Percentiles rank a stretch among this genome's conserved stretches.
phyloP scores from a whole-genome alignment of 2,888 invertebrate genomes.

The Caenorhabditis panamensis region DNA sequence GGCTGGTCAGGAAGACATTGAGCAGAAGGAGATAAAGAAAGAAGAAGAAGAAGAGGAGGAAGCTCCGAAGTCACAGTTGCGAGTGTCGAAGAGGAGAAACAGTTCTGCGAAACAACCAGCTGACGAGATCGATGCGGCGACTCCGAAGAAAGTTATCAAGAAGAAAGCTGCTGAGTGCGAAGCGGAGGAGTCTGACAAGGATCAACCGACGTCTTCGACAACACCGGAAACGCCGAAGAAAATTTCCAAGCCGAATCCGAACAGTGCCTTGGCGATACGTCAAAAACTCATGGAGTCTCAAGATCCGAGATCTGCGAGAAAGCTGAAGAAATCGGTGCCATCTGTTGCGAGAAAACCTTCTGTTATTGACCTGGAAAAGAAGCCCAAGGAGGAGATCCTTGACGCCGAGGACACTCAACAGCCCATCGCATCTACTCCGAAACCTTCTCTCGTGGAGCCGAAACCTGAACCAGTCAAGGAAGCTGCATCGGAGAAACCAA shows the following conservation, averaged over 20 bases:
- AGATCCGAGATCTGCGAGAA: not conserved
- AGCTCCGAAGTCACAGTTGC: not conserved
- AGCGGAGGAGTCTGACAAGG: not conserved
- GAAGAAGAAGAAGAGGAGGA: not conserved
- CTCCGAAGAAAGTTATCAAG: not conserved
- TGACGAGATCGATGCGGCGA: not conserved
- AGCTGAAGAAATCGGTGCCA: not conserved
- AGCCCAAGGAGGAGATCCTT: not conserved
- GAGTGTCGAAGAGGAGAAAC: not conserved
- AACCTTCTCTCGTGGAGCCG: not conserved
- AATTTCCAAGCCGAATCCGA: constrained; percentile 7
- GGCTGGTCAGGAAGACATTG: not conserved
- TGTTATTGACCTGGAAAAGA: not conserved
- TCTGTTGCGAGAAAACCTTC: not conserved
- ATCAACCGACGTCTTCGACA: not conserved
- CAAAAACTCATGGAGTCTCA: constrained; percentile 15
- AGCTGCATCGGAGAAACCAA: not conserved
- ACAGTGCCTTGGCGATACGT: constrained; percentile 31
- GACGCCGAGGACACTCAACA: no score
- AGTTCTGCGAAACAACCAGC: not conserved
- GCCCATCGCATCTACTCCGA: no score
- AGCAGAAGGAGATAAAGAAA: not conserved
- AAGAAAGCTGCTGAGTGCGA: not conserved
- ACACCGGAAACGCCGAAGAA: not conserved
- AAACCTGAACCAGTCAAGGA: not conserved